Evolutionary conservation across 2,888 invertebrate species (phyloP).

Genomic region (Loripinus fragilis): DNA sequence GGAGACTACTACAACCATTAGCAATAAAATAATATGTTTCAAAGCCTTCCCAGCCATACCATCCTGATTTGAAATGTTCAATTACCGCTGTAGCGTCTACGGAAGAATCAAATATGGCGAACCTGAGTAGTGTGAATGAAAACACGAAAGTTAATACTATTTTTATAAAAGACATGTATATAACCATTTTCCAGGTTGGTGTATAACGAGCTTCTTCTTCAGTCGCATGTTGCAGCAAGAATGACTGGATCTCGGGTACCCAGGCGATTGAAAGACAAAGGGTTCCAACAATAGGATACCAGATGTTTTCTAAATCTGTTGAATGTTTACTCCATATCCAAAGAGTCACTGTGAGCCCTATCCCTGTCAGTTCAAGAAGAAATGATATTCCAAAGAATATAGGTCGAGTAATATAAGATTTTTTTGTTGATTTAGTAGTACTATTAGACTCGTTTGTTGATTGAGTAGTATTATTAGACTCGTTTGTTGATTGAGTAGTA

Average conservation of each 20-base stretch:
- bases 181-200: constrained; percentile 49
- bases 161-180: constrained; percentile 48
- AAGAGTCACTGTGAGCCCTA: constrained; percentile 32
- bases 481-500: no score
- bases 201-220: background rate
- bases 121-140: constrained; percentile 25
- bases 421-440: no score
- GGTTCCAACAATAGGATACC: constrained; percentile 61
- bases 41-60: constrained; percentile 27
- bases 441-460: no score
- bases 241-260: constrained; percentile 61
- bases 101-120: background rate
- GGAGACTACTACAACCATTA: constrained; percentile 47
- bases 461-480: no score
- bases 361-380: constrained; percentile 49
- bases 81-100: background rate
- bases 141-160: constrained; percentile 40
- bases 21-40: constrained; percentile 43
- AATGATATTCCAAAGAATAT: constrained; percentile 43
- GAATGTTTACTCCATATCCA: background rate
- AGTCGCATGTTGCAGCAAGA: constrained; percentile 25
- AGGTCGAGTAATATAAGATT: no score
- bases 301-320: constrained; percentile 27
- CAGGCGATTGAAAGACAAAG: constrained; percentile 67
- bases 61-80: constrained; percentile 22